Conservation (phyloP, 2,797 vertebrate genomes). For the Micropoecilia bifurca region DNA sequence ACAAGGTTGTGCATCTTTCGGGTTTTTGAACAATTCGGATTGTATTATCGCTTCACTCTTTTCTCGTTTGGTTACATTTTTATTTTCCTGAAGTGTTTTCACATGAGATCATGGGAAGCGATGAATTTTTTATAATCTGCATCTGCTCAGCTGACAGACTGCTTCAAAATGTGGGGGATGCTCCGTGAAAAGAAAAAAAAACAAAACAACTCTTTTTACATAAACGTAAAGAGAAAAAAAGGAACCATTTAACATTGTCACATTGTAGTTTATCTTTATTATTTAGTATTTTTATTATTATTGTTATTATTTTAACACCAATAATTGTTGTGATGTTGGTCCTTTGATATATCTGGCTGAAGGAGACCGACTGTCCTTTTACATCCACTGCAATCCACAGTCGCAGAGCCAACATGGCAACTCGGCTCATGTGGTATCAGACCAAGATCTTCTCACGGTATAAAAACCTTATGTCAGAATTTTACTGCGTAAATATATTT, state of each 20-base stretch:
- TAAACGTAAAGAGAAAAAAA: background rate
- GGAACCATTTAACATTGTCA: background rate
- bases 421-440: background rate
- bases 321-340: background rate
- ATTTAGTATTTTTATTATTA: background rate
- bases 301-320: background rate
- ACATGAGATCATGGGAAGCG: constrained; percentile 8
- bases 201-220: background rate
- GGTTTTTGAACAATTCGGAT: background rate
- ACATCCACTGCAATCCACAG: background rate
- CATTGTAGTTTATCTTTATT: background rate
- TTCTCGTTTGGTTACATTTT: constrained; percentile 5
- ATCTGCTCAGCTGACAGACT: background rate
- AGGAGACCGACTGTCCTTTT: background rate
- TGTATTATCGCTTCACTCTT: constrained; percentile 27
- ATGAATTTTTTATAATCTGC: constrained; percentile 6
- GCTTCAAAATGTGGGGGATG: constrained; percentile 1
- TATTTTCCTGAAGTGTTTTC: constrained; percentile 4
- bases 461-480: background rate
- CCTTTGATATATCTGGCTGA: background rate
- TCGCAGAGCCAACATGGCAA: background rate
- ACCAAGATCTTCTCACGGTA: background rate
- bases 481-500: background rate
- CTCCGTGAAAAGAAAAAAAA: background rate
- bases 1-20: background rate